Evolutionary conservation across 2,888 invertebrate genomes (phyloP), one percentile per base, ranked within the genome.

Genomic region (Bedellia somnulentella): DNA sequence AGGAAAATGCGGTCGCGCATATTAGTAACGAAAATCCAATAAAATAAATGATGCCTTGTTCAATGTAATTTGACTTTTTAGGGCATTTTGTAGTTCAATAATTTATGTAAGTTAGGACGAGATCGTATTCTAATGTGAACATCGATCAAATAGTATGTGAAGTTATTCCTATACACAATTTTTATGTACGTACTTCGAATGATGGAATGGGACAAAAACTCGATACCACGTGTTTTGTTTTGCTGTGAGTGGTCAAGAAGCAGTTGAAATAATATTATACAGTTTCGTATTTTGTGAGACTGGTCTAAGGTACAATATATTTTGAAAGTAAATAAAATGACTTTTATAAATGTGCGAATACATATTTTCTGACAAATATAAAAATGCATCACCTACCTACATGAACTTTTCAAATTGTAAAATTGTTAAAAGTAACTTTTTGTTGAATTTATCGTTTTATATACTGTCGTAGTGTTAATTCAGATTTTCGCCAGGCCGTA

Each of bases 1-100:
- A 75, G 58, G 64, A 71, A 68, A 49, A 67, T 75, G 75, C 75
- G 73, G 73, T 73, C 73, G 75, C 73, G 75, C 75, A 75, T 64
- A 68, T 53, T 75, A 75, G 67, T 70, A 55, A 73, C 73, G 73
- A 71, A 66, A 68, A 73, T 73, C 73, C 73, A 73, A 75, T 73
- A 75, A 73, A 68, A 58, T 62, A 57, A 51, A 56, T 55, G 63
- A 67, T 70, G 71, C 70, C 75, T 73, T 71, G 66, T 62, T 59
- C 49, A 60, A 57, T 64, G 70, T 68, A 63, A 60, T 52, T 64
- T 66, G 64, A 67, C 59, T 64, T 59, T 57, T 61, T 63, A 63
- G 68, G 73, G 71, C 73, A 70, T 70, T 73, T 70, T 52, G 54
- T 71, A 66, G 67, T 58, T 64, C 62, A 64, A 57, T 70, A 73